Evolutionary conservation across 2,888 invertebrate species (phyloP), one percentile per base, ranked within the genome.

Genomic region (Zeuzera pyrina): DNA sequence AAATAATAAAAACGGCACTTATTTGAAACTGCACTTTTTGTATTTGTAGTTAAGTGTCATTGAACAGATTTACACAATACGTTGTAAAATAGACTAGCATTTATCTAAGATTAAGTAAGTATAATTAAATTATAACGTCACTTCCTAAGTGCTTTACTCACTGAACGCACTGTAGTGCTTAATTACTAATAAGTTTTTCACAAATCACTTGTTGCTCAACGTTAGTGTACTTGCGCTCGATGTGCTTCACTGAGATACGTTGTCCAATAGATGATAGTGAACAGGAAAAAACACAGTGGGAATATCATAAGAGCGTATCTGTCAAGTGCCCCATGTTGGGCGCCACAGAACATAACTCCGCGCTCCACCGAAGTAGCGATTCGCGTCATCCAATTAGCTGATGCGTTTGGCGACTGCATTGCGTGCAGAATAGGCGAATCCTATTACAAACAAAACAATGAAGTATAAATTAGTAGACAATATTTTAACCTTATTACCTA

Each of bases 261-360:
- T 42, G 86, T 85, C 88, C 87, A 88, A 57, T 87, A 88, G 38
- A 85, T 83, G 37, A 85, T 58, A 25, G 86, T 74, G 52, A 88
- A 88, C 2, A 87, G 69, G 19, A 83, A 42, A 63, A 88, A 88
- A 55, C 86, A 84, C 36, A 87, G 38, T 1, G 88, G 88, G 56
- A 88, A 88, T 24, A 87, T 39, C 40, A 87, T 84, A n/a, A 88
- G 76, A 4, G 87, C 87, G 40, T 84, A 84, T 54, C 85, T 85
- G 59, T 88, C 87, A 36, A 88, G 65, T 22, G 84, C 68, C 15
- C 87, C 88, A 42, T 87, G 78, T 54, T 86, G 86, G 38, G 87
- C 87, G 49, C 88, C 88, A 50, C 87, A 87, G 51, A 86, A 88
- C 64, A 88, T 78, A 19, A 87, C 77, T 4, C 85, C 86, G 30